Base-by-base conservation (phyloP, 2,113 vertebrate species). In the Muscicapa adusta region DNA sequence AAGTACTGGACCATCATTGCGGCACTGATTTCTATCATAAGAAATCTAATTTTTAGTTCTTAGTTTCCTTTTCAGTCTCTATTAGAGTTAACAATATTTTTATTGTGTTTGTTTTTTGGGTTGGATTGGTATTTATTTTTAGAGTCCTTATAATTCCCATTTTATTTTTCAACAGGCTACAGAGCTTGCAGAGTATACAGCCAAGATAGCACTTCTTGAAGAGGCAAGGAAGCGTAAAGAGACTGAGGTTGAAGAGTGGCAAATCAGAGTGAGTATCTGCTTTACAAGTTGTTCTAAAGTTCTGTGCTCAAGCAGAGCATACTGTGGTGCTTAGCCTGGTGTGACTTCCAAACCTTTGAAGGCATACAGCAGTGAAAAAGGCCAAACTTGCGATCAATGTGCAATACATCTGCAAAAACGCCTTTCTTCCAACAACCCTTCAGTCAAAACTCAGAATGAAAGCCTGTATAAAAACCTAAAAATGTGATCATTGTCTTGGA, bases 111-210 rank as follows among this genome's bases (percentile, higher is more conserved):
- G 18, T 0, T 36, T 38, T 53, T 68, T 28, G 48, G 25, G 3
- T 34, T 75, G 78, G 5, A 10, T 70, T 83, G 26, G 28, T 9
- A 5, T 8, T 4, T 43, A 50, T 73, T 71, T 45, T 18, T 40
- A 58, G 85, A 57, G 33, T 80, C 34, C 18, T 88, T 61, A 7
- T 72, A 33, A 62, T 66, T 77, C 5, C 3, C 8, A 17, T 63
- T 84, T 45, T 56, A 2, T 61, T 54, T 34, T 65, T 53, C 47
- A 33, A 65, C 74, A 99, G 99, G 97, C 99, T 40, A 95, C 99
- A 11, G 99, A 99, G 53, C 98, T 99, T 28, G 98, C 98, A 1
- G 98, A 99, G 91, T 99, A 99, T 94, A 98, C 99, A 2, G 97
- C 98, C 63, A 99, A 96, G 97, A 99, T 99, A n/a, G 94, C 97